phyloP scores from a whole-genome alignment of 1,140 invertebrate species.

The Brachystomella parvula region DNA sequence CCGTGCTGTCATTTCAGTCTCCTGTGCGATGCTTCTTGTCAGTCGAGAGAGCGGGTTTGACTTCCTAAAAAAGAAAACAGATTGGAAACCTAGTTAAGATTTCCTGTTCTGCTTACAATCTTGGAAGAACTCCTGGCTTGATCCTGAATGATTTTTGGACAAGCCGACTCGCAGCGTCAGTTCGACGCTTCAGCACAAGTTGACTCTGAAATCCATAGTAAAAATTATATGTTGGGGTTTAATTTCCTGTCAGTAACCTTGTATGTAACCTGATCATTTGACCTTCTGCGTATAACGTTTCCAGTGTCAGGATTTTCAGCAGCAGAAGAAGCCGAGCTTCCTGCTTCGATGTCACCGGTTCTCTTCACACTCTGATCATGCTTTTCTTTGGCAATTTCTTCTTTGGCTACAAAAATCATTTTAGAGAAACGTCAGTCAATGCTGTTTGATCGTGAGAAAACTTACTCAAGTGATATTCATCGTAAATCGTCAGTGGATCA shows the following conservation, averaged over 20 bases:
- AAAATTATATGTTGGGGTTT: background rate
- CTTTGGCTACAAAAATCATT: slow-evolving; percentile 2
- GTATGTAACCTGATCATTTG: background rate
- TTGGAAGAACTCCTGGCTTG: background rate
- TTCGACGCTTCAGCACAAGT: background rate
- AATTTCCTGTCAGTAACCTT: background rate
- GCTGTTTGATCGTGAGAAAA: slow-evolving; percentile 41
- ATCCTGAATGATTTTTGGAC: slow-evolving; percentile 7
- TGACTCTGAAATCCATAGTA: background rate
- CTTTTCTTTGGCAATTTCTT: slow-evolving; percentile 6
- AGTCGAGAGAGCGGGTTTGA: background rate
- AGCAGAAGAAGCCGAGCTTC: background rate
- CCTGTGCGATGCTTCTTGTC: background rate
- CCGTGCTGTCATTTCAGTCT: slow-evolving; percentile 4
- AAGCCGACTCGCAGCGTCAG: background rate
- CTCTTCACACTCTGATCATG: background rate
- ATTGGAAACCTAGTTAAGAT: background rate
- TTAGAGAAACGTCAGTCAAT: background rate
- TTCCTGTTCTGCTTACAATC: background rate
- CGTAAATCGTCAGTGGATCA: slow-evolving; percentile 50
- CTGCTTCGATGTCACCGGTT: background rate
- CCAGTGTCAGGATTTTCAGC: background rate
- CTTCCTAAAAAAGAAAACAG: background rate
- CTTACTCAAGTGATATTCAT: slow-evolving; percentile 47
- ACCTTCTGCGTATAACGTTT: background rate